Percentiles rank a stretch among this genome's conserved stretches.
Conservation (phyloP, 2,888 invertebrate species). For the Oxystoma pomonae region DNA sequence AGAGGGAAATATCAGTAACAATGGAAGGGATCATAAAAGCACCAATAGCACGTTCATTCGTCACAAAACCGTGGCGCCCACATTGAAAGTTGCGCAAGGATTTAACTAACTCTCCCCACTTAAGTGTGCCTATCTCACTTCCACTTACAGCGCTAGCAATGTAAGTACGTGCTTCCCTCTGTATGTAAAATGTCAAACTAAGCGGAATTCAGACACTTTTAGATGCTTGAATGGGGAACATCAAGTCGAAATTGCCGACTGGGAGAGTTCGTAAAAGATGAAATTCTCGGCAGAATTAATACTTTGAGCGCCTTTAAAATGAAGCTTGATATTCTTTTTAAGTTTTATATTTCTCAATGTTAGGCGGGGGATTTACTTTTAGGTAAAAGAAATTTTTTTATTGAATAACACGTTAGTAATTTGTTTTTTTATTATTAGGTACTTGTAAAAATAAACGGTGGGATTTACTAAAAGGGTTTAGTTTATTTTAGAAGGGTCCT, state of each 20-base stretch:
- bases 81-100: slow-evolving; percentile 47
- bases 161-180: slow-evolving; percentile 49
- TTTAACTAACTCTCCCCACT: slow-evolving; percentile 40
- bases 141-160: slow-evolving; percentile 11
- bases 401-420: no score
- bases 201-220: slow-evolving; percentile 49
- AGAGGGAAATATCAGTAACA: slow-evolving; percentile 33
- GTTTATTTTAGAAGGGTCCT: no score
- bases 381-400: no score
- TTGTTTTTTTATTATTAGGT: no score
- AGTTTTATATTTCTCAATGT: no score
- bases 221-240: slow-evolving; percentile 54
- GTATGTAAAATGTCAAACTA: slow-evolving; percentile 46
- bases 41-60: slow-evolving; percentile 61
- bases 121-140: slow-evolving; percentile 25
- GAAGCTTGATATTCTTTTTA: background rate
- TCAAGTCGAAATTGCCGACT: slow-evolving; percentile 45
- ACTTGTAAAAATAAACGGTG: no score
- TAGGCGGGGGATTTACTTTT: no score
- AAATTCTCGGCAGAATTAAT: slow-evolving; percentile 43
- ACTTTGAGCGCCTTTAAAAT: slow-evolving; percentile 22
- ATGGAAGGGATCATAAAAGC: slow-evolving; percentile 49
- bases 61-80: slow-evolving; percentile 50
- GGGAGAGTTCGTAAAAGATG: slow-evolving; percentile 41
- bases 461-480: no score